These are phyloP conservation scores for Paguma larvata DNA, from an alignment of 2,797 vertebrate species.

Conservation along the genomic window DNA sequence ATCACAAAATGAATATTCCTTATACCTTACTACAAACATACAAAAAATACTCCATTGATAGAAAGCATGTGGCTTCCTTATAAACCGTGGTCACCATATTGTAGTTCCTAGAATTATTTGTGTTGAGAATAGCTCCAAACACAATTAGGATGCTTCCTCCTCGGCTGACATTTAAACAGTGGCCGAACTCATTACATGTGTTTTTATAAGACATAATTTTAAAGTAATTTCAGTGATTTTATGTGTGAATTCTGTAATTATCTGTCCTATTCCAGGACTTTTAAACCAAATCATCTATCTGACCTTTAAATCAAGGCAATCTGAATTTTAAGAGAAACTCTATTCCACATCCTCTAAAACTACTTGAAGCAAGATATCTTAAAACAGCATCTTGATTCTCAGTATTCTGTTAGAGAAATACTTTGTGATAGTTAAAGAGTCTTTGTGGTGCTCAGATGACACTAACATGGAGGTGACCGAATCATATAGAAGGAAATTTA, in stretches of 20 bases:
- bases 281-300: not conserved
- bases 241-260: not conserved
- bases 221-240: slow-evolving; percentile 40
- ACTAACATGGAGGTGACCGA: not conserved
- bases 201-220: slow-evolving; percentile 16
- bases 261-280: not conserved
- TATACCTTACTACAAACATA: not conserved
- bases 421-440: not conserved
- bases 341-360: slow-evolving; percentile 3
- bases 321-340: slow-evolving; percentile 10
- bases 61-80: not conserved
- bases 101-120: not conserved
- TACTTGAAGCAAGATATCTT: not conserved
- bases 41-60: not conserved
- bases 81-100: not conserved
- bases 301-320: slow-evolving; percentile 11
- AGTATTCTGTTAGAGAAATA: not conserved
- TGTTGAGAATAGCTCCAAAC: not conserved
- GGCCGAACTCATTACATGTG: not conserved
- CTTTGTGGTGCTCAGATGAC: not conserved
- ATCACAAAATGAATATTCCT: not conserved
- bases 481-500: not conserved
- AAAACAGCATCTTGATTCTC: not conserved
- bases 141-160: not conserved
- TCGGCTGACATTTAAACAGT: not conserved